phyloP scores from a whole-genome alignment of 92 coral and sea anemone species.

The Epizoanthus rinbou region DNA sequence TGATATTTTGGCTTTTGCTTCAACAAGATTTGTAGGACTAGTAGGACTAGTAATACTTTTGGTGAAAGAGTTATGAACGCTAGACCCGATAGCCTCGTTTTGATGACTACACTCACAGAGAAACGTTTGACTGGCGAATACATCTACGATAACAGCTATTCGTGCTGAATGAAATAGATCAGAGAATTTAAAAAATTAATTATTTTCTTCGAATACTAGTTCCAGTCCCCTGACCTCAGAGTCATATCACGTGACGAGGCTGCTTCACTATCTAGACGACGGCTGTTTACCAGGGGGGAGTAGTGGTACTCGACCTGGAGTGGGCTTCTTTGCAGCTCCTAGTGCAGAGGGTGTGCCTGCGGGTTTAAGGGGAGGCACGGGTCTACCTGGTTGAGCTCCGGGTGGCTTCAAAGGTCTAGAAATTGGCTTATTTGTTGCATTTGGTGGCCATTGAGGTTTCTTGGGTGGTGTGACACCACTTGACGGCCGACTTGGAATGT shows the following conservation, averaged over 20 bases:
- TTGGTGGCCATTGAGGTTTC: conserved; percentile 41
- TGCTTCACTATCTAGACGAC: conserved; percentile 4
- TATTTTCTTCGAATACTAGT: no score
- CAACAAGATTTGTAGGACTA: no score
- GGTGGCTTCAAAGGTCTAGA: conserved; percentile 17
- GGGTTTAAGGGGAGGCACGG: not conserved
- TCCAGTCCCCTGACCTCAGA: no score
- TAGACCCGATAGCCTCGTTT: no score
- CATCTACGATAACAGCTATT: no score
- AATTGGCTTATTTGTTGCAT: conserved; percentile 9
- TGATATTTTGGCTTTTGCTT: no score
- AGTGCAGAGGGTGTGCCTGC: conserved; percentile 1
- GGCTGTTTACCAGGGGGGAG: conserved; percentile 21
- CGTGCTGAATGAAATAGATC: no score
- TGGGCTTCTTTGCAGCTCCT: conserved; percentile 20
- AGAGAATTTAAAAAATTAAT: no score
- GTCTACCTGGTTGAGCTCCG: conserved; percentile 18
- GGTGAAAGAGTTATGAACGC: no score
- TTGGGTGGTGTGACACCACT: conserved; percentile 30
- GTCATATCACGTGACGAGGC: not conserved
- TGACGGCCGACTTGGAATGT: conserved; percentile 29
- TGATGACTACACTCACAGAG: no score
- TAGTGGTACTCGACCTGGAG: conserved; percentile 27
- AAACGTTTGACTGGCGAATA: no score
- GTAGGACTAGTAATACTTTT: no score